These are phyloP conservation scores for Nymphalis io DNA, from an alignment of 1,140 invertebrate genomes.

Conservation along the genomic window DNA sequence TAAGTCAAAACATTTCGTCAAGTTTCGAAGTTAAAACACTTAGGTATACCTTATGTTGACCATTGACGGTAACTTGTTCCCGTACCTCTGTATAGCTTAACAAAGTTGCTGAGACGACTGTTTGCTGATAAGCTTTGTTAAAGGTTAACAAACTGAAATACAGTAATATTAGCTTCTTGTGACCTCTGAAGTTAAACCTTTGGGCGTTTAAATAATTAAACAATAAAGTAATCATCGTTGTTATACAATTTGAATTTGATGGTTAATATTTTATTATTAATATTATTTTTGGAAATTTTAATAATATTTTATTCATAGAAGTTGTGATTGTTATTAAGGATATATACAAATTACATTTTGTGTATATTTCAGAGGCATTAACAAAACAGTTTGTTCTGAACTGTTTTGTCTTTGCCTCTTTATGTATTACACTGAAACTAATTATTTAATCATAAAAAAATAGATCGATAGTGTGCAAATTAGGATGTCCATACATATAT, in stretches of 20 bases:
- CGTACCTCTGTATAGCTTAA: not conserved
- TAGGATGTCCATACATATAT: too few relatives aligned
- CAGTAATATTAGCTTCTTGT: not conserved
- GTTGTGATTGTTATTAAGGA: too few relatives aligned
- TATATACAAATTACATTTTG: not conserved
- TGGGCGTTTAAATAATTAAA: not conserved
- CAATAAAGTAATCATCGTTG: not conserved
- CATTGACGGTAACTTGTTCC: not conserved
- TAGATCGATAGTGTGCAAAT: too few relatives aligned
- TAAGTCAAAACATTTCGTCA: not conserved
- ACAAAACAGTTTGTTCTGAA: too few relatives aligned
- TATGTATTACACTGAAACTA: too few relatives aligned
- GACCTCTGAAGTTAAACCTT: not conserved
- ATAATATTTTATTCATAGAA: too few relatives aligned
- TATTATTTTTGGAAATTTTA: not conserved
- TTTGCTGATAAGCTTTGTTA: conserved; percentile 19
- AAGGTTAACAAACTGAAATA: conserved; percentile 4
- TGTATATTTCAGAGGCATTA: too few relatives aligned
- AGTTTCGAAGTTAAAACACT: not conserved
- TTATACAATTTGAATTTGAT: not conserved
- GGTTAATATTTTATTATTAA: not conserved
- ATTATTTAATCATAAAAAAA: too few relatives aligned
- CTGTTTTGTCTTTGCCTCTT: too few relatives aligned
- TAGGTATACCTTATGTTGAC: conserved; percentile 13
- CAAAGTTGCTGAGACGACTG: conserved; percentile 12